Evolutionary conservation across 2,888 invertebrate genomes (phyloP).

Genomic region (Melanargia galathea): DNA sequence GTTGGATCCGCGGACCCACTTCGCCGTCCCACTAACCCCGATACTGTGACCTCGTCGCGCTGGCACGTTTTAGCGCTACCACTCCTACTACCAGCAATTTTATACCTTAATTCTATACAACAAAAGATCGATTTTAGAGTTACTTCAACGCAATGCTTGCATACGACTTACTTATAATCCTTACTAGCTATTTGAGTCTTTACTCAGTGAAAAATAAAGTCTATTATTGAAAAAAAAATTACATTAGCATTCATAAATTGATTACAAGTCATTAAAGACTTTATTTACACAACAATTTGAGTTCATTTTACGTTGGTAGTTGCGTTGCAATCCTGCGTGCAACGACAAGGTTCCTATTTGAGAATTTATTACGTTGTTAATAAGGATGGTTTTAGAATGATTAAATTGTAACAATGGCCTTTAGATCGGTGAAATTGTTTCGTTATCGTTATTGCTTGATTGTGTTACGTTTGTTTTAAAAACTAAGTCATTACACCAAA

Average conservation of each 20-base stretch:
- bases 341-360: background rate
- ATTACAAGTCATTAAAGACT: background rate
- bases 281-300: background rate
- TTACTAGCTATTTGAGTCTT: background rate
- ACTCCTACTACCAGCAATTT: background rate
- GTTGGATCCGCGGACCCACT: conserved; percentile 50
- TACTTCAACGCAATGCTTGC: background rate
- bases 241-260: background rate
- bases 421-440: conserved; percentile 34
- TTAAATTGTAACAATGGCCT: conserved; percentile 28
- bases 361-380: background rate
- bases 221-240: background rate
- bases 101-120: background rate
- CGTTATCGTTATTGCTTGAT: conserved; percentile 30
- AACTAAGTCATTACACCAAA: background rate
- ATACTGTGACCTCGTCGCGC: conserved; percentile 44
- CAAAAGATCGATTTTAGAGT: conserved; percentile 7
- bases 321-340: background rate
- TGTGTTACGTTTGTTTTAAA: conserved; percentile 30
- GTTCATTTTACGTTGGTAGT: background rate
- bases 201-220: background rate
- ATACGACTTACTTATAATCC: background rate
- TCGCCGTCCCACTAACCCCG: conserved; percentile 39
- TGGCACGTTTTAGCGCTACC: conserved; percentile 30
- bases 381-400: background rate